A percentile compares a stretch with the other conserved stretches of the same genome.
Evolutionary conservation across 2,113 vertebrate genomes (phyloP).

Genomic region (Montifringilla adamsi): DNA sequence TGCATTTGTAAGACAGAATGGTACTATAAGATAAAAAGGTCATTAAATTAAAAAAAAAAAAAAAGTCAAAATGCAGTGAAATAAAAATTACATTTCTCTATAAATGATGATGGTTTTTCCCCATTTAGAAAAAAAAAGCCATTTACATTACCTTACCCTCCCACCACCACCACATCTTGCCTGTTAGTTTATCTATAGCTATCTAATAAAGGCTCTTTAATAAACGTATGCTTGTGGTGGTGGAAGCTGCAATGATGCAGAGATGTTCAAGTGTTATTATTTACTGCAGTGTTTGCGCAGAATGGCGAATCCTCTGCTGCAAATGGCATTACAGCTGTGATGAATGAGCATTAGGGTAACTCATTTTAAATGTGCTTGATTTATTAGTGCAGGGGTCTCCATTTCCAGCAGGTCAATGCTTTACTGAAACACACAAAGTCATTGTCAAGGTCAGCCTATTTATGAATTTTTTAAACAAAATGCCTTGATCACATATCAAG

Average conservation of each 20-base stretch:
- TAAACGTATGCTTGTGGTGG: constrained; percentile 91
- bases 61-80: constrained; percentile 43
- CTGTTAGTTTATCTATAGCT: constrained; percentile 68
- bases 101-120: constrained; percentile 58
- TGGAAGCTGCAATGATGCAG: constrained; percentile 81
- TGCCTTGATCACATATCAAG: constrained; percentile 84
- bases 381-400: constrained; percentile 95
- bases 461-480: constrained; percentile 92
- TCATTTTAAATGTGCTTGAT: constrained; percentile 99
- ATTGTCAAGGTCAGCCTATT: constrained; percentile 96
- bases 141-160: constrained; percentile 44
- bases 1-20: constrained; percentile 54
- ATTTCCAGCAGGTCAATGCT: constrained; percentile 99
- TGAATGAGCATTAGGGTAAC: constrained; percentile 99
- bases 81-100: constrained; percentile 62
- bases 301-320: constrained; percentile 89
- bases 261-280: constrained; percentile 95
- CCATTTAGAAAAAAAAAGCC: constrained; percentile 19
- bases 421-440: constrained; percentile 99
- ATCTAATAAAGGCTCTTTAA: constrained; percentile 90
- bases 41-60: constrained; percentile 63
- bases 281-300: constrained; percentile 98
- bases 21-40: constrained; percentile 58
- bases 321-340: constrained; percentile 98
- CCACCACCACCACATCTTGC: constrained; percentile 26